These are phyloP conservation scores for Cotesia congregata DNA, from an alignment of 2,888 invertebrate species.

Conservation along the genomic window DNA sequence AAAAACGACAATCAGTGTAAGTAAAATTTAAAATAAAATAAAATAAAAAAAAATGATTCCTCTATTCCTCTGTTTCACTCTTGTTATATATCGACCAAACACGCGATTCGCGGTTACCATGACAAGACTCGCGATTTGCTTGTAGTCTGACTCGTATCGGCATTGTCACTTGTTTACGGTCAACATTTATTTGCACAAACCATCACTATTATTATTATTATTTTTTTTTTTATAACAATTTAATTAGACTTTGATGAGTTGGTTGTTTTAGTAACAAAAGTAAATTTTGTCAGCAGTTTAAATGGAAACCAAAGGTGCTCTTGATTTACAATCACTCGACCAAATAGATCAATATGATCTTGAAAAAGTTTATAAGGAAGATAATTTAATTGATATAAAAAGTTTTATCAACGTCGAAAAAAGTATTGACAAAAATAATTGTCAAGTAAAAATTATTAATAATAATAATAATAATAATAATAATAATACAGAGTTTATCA, in stretches of 20 bases:
- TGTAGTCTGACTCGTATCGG: background rate
- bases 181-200: conserved; percentile 40
- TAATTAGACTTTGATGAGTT: background rate
- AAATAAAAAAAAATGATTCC: background rate
- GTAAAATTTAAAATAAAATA: background rate
- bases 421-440: too few relatives aligned
- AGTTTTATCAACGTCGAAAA: too few relatives aligned
- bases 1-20: background rate
- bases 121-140: conserved; percentile 17
- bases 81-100: conserved; percentile 44
- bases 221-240: background rate
- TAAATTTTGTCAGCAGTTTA: conserved; percentile 5
- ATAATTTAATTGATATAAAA: too few relatives aligned
- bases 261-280: background rate
- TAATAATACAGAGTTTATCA: too few relatives aligned
- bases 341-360: too few relatives aligned
- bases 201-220: background rate
- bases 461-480: too few relatives aligned
- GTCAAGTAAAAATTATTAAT: too few relatives aligned
- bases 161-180: conserved; percentile 43
- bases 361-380: too few relatives aligned
- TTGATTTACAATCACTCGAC: background rate
- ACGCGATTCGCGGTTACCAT: conserved; percentile 40
- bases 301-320: conserved; percentile 13
- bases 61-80: background rate